Percentiles rank a stretch among this genome's conserved stretches.
Conservation (phyloP, 2,888 invertebrate species). For the Caenorhabditis drosophilae region DNA sequence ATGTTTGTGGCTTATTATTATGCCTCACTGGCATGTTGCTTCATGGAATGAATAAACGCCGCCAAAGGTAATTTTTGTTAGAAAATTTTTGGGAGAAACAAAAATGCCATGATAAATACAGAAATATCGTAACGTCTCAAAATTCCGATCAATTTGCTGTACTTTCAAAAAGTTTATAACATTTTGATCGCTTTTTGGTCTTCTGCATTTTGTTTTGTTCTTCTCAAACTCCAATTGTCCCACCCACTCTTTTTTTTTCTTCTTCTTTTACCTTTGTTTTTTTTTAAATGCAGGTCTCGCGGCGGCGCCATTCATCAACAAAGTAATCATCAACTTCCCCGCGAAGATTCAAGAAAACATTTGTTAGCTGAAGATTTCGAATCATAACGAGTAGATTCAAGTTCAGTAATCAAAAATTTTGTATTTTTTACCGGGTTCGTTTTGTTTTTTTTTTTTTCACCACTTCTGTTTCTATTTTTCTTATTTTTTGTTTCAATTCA, state of each 20-base stretch:
- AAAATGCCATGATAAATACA: background rate
- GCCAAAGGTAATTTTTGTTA: conserved; percentile 34
- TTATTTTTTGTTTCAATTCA: background rate
- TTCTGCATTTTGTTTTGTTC: too few species aligned
- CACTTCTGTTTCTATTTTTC: background rate
- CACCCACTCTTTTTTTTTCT: too few species aligned
- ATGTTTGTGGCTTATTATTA: conserved; percentile 83
- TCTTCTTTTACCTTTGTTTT: too few species aligned
- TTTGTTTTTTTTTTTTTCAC: background rate
- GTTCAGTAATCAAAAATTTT: background rate
- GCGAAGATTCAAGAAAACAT: too few species aligned
- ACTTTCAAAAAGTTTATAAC: background rate
- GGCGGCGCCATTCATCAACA: too few species aligned
- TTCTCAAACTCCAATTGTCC: too few species aligned
- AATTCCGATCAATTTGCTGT: too few species aligned
- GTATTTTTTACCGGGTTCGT: too few species aligned
- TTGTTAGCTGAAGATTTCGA: background rate
- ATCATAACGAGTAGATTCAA: background rate
- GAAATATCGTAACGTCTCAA: background rate
- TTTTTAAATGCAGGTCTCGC: too few species aligned
- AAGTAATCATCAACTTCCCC: too few species aligned
- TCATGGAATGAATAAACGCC: conserved; percentile 43
- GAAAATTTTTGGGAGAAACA: background rate
- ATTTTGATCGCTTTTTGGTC: too few species aligned
- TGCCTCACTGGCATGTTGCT: conserved; percentile 78